Percentiles rank a stretch among this genome's conserved stretches.
Evolutionary conservation across 2,797 vertebrate genomes (phyloP).

Genomic region (Oophaga sylvatica): DNA sequence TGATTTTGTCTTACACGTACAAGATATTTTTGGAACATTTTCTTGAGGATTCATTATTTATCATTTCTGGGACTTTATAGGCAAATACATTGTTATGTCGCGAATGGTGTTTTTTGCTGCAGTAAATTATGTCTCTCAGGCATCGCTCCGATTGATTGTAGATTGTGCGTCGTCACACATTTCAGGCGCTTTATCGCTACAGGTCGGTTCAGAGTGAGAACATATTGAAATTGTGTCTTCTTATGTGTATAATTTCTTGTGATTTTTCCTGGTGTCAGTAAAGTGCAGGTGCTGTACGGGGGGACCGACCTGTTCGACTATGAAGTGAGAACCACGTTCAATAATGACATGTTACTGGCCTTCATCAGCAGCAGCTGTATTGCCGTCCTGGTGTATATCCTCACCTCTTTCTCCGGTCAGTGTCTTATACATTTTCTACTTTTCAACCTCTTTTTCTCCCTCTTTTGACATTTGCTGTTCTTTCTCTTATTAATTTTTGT

Average conservation of each 20-base stretch:
- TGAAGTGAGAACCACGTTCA: conserved; percentile 94
- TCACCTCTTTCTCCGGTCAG: conserved; percentile 94
- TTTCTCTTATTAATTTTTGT: background rate
- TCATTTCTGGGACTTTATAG: background rate
- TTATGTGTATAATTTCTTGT: no score
- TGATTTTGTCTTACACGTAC: conserved; percentile 17
- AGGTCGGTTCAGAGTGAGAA: background rate
- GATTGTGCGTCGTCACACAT: no score
- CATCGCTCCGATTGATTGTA: no score
- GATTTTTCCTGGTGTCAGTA: conserved; percentile 70
- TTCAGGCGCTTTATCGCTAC: background rate
- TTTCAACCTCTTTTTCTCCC: background rate
- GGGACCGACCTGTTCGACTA: conserved; percentile 96
- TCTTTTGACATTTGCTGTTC: background rate
- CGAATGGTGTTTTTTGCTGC: background rate
- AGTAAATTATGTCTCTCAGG: background rate
- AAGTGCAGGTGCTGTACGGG: conserved; percentile 94
- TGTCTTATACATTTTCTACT: background rate
- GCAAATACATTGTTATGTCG: background rate
- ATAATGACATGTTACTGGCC: conserved; percentile 95
- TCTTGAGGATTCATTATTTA: background rate
- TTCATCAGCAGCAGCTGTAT: conserved; percentile 95
- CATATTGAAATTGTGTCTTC: background rate
- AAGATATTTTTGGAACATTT: conserved; percentile 8
- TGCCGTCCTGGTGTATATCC: conserved; percentile 87